phyloP scores from a whole-genome alignment of 2,113 vertebrate genomes.

The Atlantisia rogersi region DNA sequence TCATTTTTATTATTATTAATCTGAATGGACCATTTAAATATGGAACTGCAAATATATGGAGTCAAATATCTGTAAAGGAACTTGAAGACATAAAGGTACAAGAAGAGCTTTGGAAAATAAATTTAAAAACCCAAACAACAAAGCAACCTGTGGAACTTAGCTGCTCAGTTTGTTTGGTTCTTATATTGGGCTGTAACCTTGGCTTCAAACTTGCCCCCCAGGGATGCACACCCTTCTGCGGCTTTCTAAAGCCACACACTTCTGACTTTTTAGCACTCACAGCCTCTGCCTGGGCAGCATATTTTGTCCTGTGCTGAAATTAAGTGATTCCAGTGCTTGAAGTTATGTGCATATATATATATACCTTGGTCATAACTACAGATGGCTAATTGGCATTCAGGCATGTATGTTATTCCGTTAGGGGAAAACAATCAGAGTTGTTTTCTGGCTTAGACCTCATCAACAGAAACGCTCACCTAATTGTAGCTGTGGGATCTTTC shows the following conservation, averaged over 20 bases:
- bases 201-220: not conserved
- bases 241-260: fast-evolving
- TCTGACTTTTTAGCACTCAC: not conserved
- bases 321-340: not conserved
- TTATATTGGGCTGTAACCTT: not conserved
- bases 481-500: not conserved
- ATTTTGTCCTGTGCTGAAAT: not conserved
- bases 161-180: not conserved
- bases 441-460: not conserved
- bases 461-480: not conserved
- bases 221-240: not conserved
- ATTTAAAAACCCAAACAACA: not conserved
- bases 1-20: not conserved
- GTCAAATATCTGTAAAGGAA: not conserved
- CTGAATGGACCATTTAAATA: not conserved
- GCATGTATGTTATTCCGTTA: fast-evolving
- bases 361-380: not conserved
- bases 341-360: fast-evolving
- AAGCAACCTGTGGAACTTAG: not conserved
- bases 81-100: not conserved
- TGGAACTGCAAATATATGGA: not conserved
- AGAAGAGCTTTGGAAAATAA: not conserved
- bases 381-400: not conserved
- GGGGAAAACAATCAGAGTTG: not conserved
- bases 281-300: not conserved